Conservation (phyloP, 2,797 vertebrate species). For the Chaenodraco wilsoni region DNA sequence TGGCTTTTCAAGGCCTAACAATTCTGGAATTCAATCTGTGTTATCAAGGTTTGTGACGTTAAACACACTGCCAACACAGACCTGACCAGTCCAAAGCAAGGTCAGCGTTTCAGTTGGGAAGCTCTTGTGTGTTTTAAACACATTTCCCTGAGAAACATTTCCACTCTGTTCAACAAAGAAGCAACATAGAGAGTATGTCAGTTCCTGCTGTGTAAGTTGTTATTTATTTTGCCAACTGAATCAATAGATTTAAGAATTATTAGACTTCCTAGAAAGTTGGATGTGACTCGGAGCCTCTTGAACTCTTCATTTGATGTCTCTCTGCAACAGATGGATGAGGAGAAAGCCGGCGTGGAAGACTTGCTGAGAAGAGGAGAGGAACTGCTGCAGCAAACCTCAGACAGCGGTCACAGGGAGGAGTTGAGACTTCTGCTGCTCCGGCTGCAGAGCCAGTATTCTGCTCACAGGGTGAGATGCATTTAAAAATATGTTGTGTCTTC, state of each 20-base stretch:
- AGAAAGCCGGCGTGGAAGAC: constrained; percentile 89
- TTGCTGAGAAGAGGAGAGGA: constrained; percentile 90
- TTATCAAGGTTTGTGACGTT: constrained; percentile 69
- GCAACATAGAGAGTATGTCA: not conserved
- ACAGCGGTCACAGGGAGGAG: constrained; percentile 87
- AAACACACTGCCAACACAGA: constrained; percentile 39
- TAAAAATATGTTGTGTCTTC: not conserved
- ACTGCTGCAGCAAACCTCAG: constrained; percentile 85
- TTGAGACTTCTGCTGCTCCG: constrained; percentile 87
- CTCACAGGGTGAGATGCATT: constrained; percentile 78
- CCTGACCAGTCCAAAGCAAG: constrained; percentile 60
- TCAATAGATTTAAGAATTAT: not conserved
- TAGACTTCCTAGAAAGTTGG: not conserved
- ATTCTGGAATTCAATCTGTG: constrained; percentile 50
- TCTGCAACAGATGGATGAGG: constrained; percentile 88
- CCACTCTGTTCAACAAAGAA: not conserved
- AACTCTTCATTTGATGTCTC: constrained; percentile 12
- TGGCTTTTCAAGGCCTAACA: constrained; percentile 56
- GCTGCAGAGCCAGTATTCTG: constrained; percentile 89
- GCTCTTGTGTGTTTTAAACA: constrained; percentile 27
- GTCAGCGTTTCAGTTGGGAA: constrained; percentile 48
- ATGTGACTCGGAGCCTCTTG: not conserved
- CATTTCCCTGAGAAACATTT: constrained; percentile 25
- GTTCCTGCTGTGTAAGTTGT: constrained; percentile 9
- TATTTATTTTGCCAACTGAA: not conserved